phyloP scores from a whole-genome alignment of 2,888 invertebrate genomes.

The Geotrupes spiniger region DNA sequence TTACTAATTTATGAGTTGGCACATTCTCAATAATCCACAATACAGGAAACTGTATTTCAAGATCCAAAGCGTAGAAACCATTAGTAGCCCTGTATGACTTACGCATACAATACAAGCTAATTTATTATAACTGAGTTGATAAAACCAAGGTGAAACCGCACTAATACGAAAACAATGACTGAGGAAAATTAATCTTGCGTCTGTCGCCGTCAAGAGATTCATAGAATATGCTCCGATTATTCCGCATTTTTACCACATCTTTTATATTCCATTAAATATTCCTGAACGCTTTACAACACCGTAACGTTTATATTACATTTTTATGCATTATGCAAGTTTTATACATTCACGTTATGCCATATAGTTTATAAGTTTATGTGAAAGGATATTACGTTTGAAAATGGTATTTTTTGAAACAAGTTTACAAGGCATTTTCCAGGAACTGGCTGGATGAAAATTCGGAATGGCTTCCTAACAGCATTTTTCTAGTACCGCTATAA shows the following conservation, averaged over 20 bases:
- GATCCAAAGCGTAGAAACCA: not conserved
- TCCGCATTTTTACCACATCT: not conserved
- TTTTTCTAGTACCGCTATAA: too few relatives aligned
- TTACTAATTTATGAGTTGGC: too few relatives aligned
- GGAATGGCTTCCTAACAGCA: too few relatives aligned
- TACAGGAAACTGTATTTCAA: not conserved
- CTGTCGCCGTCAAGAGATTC: conserved; percentile 19
- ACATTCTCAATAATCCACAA: conserved; percentile 1
- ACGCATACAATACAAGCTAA: conserved; percentile 6
- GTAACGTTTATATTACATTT: conserved; percentile 5
- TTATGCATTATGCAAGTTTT: conserved; percentile 7
- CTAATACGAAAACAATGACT: conserved; percentile 24
- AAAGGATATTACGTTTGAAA: conserved; percentile 2
- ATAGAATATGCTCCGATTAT: conserved; percentile 13
- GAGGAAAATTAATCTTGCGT: conserved; percentile 26
- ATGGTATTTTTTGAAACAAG: not conserved
- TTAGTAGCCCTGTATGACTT: not conserved
- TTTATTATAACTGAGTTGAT: too few relatives aligned
- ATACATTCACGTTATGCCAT: conserved; percentile 1
- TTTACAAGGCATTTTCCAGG: too few relatives aligned
- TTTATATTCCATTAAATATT: conserved; percentile 7
- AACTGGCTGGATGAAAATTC: too few relatives aligned
- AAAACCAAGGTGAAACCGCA: conserved; percentile 25
- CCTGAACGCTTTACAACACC: conserved; percentile 2
- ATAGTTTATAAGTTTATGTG: conserved; percentile 7